A percentile compares a stretch with the other conserved stretches of the same genome.
These are phyloP conservation scores for Andrena fulva DNA, from an alignment of 2,888 invertebrate genomes.

Conservation along the genomic window DNA sequence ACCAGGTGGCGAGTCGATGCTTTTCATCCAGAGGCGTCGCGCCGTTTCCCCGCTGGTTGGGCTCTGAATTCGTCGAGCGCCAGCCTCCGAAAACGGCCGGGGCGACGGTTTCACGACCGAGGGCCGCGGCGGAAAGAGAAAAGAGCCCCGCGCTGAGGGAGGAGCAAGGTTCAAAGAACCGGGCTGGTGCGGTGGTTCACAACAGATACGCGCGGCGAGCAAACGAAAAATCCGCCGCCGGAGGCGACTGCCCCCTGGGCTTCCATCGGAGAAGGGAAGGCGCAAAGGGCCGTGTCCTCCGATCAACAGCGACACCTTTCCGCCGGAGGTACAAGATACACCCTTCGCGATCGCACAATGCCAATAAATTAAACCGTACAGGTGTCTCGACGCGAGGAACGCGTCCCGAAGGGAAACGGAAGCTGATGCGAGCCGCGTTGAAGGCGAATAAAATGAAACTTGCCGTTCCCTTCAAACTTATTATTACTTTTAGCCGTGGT, in stretches of 20 bases:
- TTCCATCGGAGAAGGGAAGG: slow-evolving; percentile 26
- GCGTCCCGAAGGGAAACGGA: not conserved
- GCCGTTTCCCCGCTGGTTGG: slow-evolving; percentile 10
- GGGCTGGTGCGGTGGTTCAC: slow-evolving; percentile 21
- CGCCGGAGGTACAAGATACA: not conserved
- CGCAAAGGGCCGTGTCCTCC: slow-evolving; percentile 14
- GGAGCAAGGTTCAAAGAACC: slow-evolving; percentile 56
- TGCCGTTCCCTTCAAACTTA: slow-evolving; percentile 4
- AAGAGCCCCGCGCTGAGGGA: slow-evolving; percentile 29
- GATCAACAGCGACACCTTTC: slow-evolving; percentile 43
- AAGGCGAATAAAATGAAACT: not conserved
- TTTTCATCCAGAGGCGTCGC: not conserved
- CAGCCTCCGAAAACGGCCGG: slow-evolving; percentile 21
- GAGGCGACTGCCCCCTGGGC: slow-evolving; percentile 44
- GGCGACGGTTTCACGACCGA: slow-evolving; percentile 10
- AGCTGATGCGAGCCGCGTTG: not conserved
- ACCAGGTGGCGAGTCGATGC: slow-evolving; percentile 31
- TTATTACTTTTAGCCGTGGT: not conserved
- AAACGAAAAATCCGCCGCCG: slow-evolving; percentile 44
- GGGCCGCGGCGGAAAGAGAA: slow-evolving; percentile 5
- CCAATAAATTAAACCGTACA: slow-evolving; percentile 27
- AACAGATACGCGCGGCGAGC: slow-evolving; percentile 34
- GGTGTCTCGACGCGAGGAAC: not conserved
- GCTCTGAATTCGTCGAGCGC: slow-evolving; percentile 16
- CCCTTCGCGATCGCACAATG: not conserved